Base-by-base conservation (phyloP, 2,113 vertebrate genomes). In the Hemiprocne comata region DNA sequence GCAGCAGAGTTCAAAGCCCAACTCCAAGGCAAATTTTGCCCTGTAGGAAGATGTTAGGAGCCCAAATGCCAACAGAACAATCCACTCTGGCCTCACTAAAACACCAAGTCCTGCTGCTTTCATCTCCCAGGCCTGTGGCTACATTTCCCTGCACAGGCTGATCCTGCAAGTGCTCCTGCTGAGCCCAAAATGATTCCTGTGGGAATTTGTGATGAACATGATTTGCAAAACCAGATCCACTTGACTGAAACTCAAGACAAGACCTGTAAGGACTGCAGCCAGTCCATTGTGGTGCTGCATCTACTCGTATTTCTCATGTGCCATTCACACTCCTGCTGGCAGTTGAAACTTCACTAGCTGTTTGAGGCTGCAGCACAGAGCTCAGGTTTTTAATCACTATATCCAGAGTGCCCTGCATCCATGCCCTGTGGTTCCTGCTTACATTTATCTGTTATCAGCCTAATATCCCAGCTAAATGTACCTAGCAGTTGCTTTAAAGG, bases 401-500 rank as follows among this genome's bases (percentile, higher is more conserved):
- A 72, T 15, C 42, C 82, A 11, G 20, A 28, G 13, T 16, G 58
- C 26, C 73, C 69, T 29, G 57, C 16, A 40, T 7, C n/a, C 60
- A 8, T 10, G 19, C 61, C 46, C 69, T 57, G 57, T 36, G 57
- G 42, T 46, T 84, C 62, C 80, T 76, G 60, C 58, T 57, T 61
- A 81, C 25, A 28, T 48, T 69, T 80, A 89, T 28, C 77, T 0
- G 0, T 51, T 94, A 95, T 19, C 91, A 93, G 94, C 76, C 69
- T n/a, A 73, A 83, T 48, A 94, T 42, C 81, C 74, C 51, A 74
- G 71, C 36, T 95, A 85, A 85, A 95, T 91, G 79, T 62, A 85
- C 71, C 42, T 87, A 86, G 72, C 55, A 69, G 67, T 84, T 83
- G 72, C 72, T 94, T 90, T 88, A 95, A 96, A 95, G 92, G 87